phyloP scores from a whole-genome alignment of 2,113 vertebrate genomes.

The Pitta sordida region DNA sequence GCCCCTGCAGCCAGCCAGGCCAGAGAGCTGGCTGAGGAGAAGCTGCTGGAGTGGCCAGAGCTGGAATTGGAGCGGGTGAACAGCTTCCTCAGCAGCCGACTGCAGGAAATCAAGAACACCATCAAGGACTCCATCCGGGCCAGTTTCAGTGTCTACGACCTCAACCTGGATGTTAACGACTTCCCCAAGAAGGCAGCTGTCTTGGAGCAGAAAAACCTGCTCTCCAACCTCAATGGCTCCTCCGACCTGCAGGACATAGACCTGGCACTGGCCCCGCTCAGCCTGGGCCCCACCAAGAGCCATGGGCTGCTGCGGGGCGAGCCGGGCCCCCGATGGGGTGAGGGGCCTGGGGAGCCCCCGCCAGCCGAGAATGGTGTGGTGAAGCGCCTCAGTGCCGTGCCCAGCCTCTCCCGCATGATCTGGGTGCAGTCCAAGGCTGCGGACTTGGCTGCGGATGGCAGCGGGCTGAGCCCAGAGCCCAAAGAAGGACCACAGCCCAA shows the following conservation, averaged over 20 bases:
- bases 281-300: conserved; percentile 84
- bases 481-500: conserved; percentile 49
- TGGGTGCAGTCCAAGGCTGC: conserved; percentile 86
- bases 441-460: conserved; percentile 58
- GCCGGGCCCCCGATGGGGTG: conserved; percentile 65
- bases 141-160: conserved; percentile 93
- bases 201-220: conserved; percentile 85
- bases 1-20: conserved; percentile 60
- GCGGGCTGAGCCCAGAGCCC: conserved; percentile 44
- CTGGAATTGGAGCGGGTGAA: conserved; percentile 93
- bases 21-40: conserved; percentile 65
- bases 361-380: conserved; percentile 78
- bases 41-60: conserved; percentile 91
- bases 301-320: conserved; percentile 73
- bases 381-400: conserved; percentile 84
- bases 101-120: conserved; percentile 97
- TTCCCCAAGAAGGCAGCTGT: conserved; percentile 92
- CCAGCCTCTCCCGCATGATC: conserved; percentile 90
- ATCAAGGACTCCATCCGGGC: conserved; percentile 96
- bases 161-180: conserved; percentile 91
- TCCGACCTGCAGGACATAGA: conserved; percentile 92
- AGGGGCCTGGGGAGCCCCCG: conserved; percentile 60
- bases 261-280: conserved; percentile 91
- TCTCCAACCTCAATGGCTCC: conserved; percentile 89
- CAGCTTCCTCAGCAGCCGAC: conserved; percentile 93